These are phyloP conservation scores for Amblyornis subalaris DNA, from an alignment of 2,113 vertebrate genomes.

Conservation along the genomic window DNA sequence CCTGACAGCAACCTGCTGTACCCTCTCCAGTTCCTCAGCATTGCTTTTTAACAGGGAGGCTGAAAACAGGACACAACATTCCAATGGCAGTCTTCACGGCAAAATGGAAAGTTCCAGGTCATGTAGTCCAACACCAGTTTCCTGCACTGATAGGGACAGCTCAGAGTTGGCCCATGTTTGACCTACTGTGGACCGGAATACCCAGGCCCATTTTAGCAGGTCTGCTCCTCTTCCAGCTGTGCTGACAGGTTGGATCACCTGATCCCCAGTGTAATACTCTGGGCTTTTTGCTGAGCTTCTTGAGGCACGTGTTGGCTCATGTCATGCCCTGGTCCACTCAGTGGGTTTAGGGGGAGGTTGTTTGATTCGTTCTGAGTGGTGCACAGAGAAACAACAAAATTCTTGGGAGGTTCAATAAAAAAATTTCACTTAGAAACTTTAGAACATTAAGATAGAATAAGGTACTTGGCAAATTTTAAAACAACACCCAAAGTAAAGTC, in stretches of 20 bases:
- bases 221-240: not conserved
- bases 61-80: not conserved
- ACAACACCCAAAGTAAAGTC: not conserved
- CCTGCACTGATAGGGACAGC: not conserved
- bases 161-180: not conserved
- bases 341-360: not conserved
- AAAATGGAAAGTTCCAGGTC: not conserved
- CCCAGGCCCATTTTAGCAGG: not conserved
- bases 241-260: not conserved
- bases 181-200: not conserved
- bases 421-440: not conserved
- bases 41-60: not conserved
- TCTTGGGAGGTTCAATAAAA: not conserved
- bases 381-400: not conserved
- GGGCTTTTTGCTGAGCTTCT: not conserved
- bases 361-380: not conserved
- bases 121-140: not conserved
- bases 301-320: not conserved
- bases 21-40: not conserved
- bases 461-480: not conserved
- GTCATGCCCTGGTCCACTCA: rapidly evolving
- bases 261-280: not conserved
- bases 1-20: not conserved
- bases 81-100: not conserved
- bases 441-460: not conserved